These are phyloP conservation scores for Xerus inauris DNA, from an alignment of 2,113 vertebrate genomes.

Conservation along the genomic window DNA sequence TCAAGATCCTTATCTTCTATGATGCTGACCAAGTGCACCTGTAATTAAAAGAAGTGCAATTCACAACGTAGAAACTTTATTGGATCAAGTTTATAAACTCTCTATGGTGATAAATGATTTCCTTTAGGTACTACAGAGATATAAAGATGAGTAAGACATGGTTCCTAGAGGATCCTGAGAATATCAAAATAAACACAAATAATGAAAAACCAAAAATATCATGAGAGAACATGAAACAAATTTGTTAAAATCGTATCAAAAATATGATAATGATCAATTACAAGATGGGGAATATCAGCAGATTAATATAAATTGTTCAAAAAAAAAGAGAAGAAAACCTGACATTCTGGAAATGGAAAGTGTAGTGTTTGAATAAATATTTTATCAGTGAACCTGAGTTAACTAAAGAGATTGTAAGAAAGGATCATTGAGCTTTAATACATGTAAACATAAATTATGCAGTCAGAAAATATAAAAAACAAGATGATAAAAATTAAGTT, in stretches of 20 bases:
- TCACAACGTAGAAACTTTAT: background rate
- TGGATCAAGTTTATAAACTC: conserved; percentile 23
- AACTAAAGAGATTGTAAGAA: background rate
- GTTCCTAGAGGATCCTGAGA: background rate
- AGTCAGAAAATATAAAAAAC: background rate
- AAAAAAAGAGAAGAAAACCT: too few relatives aligned
- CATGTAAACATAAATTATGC: background rate
- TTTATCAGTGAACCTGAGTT: background rate
- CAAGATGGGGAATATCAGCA: background rate
- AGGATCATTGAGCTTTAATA: background rate
- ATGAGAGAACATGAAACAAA: background rate
- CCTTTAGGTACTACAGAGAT: background rate
- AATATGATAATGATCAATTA: background rate
- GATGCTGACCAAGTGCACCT: background rate
- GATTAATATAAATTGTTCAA: background rate
- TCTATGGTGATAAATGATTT: conserved; percentile 14
- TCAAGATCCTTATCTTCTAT: background rate
- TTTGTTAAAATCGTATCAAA: background rate
- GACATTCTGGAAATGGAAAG: background rate
- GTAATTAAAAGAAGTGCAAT: conserved; percentile 17
- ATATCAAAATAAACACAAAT: background rate
- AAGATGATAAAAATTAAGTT: background rate
- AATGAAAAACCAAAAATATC: background rate
- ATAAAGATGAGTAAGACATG: background rate
- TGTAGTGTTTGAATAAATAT: conserved; percentile 2